A percentile compares a stretch with the other conserved stretches of the same genome.
Evolutionary conservation across 2,113 vertebrate genomes (phyloP).

Genomic region (Corynorhinus townsendii): DNA sequence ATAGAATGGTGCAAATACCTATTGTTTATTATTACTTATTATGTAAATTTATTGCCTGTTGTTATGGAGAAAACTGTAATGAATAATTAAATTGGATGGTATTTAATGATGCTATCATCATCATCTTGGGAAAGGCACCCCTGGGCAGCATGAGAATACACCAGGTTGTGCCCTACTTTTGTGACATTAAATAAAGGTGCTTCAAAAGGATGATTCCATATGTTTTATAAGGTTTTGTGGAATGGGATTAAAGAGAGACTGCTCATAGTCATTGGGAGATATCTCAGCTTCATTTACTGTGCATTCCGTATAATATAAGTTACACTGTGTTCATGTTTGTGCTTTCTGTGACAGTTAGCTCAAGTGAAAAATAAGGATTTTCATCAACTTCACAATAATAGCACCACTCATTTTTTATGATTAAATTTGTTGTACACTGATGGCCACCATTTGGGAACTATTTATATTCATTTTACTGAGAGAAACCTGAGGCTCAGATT

Average conservation of each 20-base stretch:
- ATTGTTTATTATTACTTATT: not conserved
- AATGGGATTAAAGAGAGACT: not conserved
- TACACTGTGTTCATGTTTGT: not conserved
- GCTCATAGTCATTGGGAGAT: not conserved
- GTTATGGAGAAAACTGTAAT: not conserved
- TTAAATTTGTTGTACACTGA: not conserved
- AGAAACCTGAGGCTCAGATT: not conserved
- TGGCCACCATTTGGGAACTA: not conserved
- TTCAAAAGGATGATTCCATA: not conserved
- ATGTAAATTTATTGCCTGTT: not conserved
- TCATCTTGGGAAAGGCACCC: not conserved
- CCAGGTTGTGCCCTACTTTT: not conserved
- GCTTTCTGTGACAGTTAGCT: not conserved
- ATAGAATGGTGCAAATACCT: not conserved
- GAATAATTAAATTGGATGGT: not conserved
- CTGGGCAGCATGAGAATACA: not conserved
- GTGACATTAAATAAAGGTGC: not conserved
- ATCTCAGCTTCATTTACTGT: not conserved
- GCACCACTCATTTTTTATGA: not conserved
- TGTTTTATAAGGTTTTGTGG: not conserved
- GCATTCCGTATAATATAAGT: not conserved
- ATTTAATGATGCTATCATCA: not conserved
- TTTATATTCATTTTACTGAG: constrained; percentile 14
- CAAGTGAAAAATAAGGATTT: not conserved
- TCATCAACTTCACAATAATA: not conserved